Evolutionary conservation across 2,888 invertebrate species (phyloP).

Genomic region (Tipula lateralis): DNA sequence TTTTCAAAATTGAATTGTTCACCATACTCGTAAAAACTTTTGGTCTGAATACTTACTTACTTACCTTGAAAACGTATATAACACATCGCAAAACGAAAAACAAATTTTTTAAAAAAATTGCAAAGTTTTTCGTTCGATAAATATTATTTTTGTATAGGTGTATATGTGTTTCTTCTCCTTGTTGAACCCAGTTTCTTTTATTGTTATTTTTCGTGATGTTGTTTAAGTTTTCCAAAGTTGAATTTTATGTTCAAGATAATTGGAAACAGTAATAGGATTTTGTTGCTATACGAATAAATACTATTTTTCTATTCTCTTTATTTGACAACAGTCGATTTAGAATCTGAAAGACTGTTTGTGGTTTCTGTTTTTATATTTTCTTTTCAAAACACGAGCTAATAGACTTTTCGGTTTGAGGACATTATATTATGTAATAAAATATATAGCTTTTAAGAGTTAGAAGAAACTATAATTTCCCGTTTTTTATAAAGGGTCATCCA

Average conservation of each 20-base stretch:
- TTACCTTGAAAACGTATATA: not conserved
- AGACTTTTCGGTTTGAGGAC: not conserved
- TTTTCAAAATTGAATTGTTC: not conserved
- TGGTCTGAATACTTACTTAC: not conserved
- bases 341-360: not conserved
- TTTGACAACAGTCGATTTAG: not conserved
- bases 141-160: not conserved
- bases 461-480: not conserved
- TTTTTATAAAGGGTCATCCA: too few species aligned
- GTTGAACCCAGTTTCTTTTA: not conserved
- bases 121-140: not conserved
- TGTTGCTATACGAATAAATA: not conserved
- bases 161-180: not conserved
- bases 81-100: not conserved
- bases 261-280: not conserved
- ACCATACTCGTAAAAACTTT: not conserved
- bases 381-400: not conserved
- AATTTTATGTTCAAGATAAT: not conserved
- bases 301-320: not conserved
- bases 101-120: not conserved
- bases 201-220: not conserved
- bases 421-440: not conserved
- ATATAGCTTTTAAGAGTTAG: not conserved
- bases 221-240: not conserved
- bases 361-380: not conserved